Base-by-base conservation (phyloP, 2,797 vertebrate genomes). In the Setipinna tenuifilis region DNA sequence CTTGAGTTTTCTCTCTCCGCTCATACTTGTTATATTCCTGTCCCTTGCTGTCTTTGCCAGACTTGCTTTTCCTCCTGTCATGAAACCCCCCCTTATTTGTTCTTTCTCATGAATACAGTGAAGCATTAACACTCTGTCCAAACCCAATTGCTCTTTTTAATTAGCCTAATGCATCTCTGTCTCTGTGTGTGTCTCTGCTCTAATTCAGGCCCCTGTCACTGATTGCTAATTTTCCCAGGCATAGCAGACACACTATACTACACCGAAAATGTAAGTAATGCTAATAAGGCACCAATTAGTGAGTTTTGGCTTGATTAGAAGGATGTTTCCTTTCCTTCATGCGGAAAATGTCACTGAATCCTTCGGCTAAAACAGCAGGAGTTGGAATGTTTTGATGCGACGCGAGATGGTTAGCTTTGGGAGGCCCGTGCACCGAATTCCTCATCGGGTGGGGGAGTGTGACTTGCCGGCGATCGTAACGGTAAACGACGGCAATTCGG, bases 141-240 rank as follows among this genome's bases (percentile, higher is more conserved):
- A 84, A 85, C 44, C 82, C 89, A 86, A 90, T 88, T 85, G 86
- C 84, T 88, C 81, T 71, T 85, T 87, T 88, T 87, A 88, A 89
- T 87, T 85, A 87, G 85, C 84, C 83, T 59, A 12, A 80, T 86
- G 80, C 57, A 71, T 86, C 82, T 86, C 59, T 58, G 78, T 82
- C 46, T 82, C 4, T 35, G 0, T 71, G 28, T 71, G 65, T 71
- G 65, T 17, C 21, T 71, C 31, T 80, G 50, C 48, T 54, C 14
- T 10, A 58, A 83, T 44, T 1, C 82, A 62, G 58, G 58, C 19
- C 54, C 57, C 48, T 48, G 17, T 83, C 58, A 41, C 21, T 83
- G 25, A 44, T 35, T 11, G 68, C 41, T 81, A 68, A 46, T 83
- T 83, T 87, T 82, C 81, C 86, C 25, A 25, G 83, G 58, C 41